These are phyloP conservation scores for Phyllostomus discolor DNA, from an alignment of 2,113 vertebrate genomes.

Conservation along the genomic window DNA sequence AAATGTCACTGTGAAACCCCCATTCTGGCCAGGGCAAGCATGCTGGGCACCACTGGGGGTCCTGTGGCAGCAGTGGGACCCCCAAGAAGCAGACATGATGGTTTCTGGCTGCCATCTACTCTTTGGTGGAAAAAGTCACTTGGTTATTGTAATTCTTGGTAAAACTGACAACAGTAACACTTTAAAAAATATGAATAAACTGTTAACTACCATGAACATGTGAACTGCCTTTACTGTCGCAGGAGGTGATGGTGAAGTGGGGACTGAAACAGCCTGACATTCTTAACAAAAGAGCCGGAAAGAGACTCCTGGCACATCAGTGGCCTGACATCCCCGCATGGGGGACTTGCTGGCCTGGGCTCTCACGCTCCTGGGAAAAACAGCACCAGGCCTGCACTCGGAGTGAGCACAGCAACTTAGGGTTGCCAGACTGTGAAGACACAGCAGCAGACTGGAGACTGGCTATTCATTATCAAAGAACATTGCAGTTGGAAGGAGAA, in stretches of 20 bases:
- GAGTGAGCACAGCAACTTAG: neutral
- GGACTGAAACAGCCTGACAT: neutral
- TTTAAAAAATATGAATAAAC: neutral
- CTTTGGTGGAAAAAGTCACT: neutral
- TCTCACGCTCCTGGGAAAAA: neutral
- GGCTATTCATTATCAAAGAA: constrained; percentile 82
- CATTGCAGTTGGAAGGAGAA: constrained; percentile 78
- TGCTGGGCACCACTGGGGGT: neutral
- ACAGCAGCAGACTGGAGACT: neutral
- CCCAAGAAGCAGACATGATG: neutral
- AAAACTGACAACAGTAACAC: neutral
- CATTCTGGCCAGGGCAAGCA: neutral
- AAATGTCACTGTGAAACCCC: neutral
- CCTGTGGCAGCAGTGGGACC: neutral
- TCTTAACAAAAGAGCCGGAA: neutral
- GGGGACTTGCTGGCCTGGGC: fast-evolving
- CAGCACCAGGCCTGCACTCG: neutral
- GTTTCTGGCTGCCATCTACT: neutral
- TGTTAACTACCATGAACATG: neutral
- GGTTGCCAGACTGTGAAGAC: neutral
- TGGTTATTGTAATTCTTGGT: neutral
- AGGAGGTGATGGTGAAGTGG: neutral
- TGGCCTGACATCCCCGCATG: neutral
- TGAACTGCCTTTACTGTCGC: neutral
- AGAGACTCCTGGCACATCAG: neutral